These are phyloP conservation scores for Tetragnatha montana DNA, from an alignment of 2,888 invertebrate species.

Conservation along the genomic window DNA sequence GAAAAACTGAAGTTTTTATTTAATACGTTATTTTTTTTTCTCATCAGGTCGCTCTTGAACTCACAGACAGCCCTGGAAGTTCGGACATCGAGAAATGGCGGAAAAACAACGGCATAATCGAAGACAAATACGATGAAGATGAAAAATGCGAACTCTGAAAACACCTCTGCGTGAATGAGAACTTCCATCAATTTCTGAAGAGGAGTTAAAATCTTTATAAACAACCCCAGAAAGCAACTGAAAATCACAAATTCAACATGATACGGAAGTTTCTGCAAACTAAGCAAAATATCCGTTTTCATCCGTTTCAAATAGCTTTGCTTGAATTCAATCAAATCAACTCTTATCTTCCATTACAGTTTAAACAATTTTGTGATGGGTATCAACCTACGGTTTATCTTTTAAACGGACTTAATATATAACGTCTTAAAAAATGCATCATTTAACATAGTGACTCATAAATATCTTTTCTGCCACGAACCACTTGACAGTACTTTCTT, in stretches of 20 bases:
- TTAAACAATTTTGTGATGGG: neutral
- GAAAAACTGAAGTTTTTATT: too few relatives aligned
- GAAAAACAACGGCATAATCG: neutral
- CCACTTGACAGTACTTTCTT: too few relatives aligned
- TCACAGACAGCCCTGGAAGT: conserved; percentile 29
- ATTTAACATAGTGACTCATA: too few relatives aligned
- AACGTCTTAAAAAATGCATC: too few relatives aligned
- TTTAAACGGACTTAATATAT: too few relatives aligned
- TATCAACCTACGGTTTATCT: neutral
- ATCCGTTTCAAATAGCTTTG: neutral
- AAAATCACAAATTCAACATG: conserved; percentile 13
- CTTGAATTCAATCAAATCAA: neutral
- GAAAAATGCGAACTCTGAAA: neutral
- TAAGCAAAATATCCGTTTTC: too few relatives aligned
- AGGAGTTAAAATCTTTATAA: conserved; percentile 10
- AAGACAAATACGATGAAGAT: neutral
- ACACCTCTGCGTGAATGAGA: neutral
- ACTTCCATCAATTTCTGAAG: neutral
- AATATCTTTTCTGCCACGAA: too few relatives aligned
- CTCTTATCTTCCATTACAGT: neutral
- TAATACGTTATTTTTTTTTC: too few relatives aligned
- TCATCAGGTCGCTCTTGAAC: conserved; percentile 35
- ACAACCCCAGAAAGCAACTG: conserved; percentile 9
- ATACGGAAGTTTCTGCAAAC: neutral
- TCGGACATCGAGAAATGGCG: conserved; percentile 22